Conservation (phyloP, 2,113 vertebrate species). For the Zosterops japonicus region DNA sequence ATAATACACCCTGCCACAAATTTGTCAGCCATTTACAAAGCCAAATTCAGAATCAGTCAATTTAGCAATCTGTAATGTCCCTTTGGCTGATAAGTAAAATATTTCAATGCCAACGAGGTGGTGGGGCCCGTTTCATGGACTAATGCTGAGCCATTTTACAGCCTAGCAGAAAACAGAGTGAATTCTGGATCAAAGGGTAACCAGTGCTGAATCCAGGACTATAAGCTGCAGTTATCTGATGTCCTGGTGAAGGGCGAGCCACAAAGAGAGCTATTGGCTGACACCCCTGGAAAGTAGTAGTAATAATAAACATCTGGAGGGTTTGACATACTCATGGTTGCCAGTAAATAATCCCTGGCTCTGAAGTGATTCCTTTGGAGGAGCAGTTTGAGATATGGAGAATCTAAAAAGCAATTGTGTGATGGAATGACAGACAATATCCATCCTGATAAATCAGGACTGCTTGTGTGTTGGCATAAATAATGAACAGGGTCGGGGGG, state of each 20-base stretch:
- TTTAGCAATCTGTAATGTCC: not conserved
- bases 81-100: not conserved
- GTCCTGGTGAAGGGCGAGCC: not conserved
- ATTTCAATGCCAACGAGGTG: not conserved
- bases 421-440: not conserved
- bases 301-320: conserved; percentile 56
- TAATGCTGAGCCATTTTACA: not conserved
- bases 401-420: not conserved
- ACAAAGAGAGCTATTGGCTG: conserved; percentile 15
- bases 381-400: not conserved
- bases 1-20: not conserved
- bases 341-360: conserved; percentile 45
- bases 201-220: not conserved
- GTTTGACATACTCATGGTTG: conserved; percentile 15
- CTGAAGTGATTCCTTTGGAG: not conserved
- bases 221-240: not conserved
- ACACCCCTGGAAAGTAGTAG: conserved; percentile 28
- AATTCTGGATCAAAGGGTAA: not conserved
- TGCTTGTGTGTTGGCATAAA: not conserved
- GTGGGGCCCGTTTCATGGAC: not conserved
- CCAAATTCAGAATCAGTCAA: not conserved
- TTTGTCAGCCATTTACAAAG: not conserved
- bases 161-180: not conserved
- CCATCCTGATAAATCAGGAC: not conserved
- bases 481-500: not conserved